Conservation (phyloP, 2,113 vertebrate genomes). For the Charadrius vociferus region DNA sequence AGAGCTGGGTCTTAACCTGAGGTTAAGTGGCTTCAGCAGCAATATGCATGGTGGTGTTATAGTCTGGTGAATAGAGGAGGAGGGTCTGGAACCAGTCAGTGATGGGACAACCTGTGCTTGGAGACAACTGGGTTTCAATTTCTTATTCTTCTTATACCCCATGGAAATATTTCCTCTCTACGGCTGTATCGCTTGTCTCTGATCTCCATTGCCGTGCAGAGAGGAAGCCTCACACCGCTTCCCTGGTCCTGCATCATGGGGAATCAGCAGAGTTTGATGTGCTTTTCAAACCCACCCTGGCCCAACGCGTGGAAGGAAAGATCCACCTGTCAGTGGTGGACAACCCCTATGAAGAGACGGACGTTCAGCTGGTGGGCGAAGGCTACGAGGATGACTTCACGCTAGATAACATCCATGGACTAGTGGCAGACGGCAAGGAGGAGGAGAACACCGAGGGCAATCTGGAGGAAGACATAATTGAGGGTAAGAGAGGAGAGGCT, state of each 20-base stretch:
- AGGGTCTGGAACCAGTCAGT: not conserved
- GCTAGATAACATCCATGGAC: constrained; percentile 79
- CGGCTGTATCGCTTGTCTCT: not conserved
- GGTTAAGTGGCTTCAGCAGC: not conserved
- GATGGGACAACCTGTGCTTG: not conserved
- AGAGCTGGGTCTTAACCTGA: not conserved
- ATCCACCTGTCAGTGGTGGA: constrained; percentile 78
- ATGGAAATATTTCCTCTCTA: not conserved
- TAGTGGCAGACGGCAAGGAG: not conserved
- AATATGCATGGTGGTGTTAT: not conserved
- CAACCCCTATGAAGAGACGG: constrained; percentile 77
- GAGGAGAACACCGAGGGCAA: not conserved
- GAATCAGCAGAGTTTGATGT: constrained; percentile 79
- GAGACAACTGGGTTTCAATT: not conserved
- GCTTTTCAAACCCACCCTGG: constrained; percentile 74
- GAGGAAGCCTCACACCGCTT: constrained; percentile 66
- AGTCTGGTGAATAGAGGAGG: not conserved
- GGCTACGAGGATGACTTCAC: constrained; percentile 83
- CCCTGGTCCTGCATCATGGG: constrained; percentile 67
- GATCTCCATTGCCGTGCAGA: constrained; percentile 57
- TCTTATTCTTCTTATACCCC: not conserved
- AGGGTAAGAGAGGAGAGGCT: constrained; percentile 67
- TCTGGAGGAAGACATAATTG: constrained; percentile 45
- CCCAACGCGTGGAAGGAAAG: constrained; percentile 65
- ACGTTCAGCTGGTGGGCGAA: constrained; percentile 80